Base-by-base conservation (phyloP, 2,113 vertebrate species). In the Equus przewalskii region DNA sequence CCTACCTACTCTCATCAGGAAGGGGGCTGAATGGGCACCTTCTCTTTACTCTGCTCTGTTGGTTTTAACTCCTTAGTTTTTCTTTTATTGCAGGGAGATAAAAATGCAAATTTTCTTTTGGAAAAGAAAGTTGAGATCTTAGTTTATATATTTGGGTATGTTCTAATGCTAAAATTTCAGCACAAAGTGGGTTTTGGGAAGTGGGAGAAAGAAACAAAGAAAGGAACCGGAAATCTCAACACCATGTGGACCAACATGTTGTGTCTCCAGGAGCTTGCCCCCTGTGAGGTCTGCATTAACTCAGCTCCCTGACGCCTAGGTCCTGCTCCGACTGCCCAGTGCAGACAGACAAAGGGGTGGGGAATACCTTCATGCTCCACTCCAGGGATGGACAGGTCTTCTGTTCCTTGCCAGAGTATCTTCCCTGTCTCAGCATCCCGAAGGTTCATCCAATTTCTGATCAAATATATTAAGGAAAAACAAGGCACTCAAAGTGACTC, bases 391-490 rank as follows among this genome's bases (percentile, higher is more conserved):
- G 99, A 99, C 44, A 99, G 99, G 96, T 99, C 99, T 98, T 99
- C 99, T 30, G 99, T 99, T 96, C 99, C 99, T 98, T 99, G 99
- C 99, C 99, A 99, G 85, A 99, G 99, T 87, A 99, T 99, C 96
- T 99, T 99, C 64, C 99, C 99, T 3, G 99, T 99, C 97, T 99
- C 99, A n/a, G 99, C 99, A 99, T 99, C 99, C 58, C 99, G 99
- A 82, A 99, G 99, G 97, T 99, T 99, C 99, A 99, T 99, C 99
- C 99, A 99, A 94, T 99, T 99, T 99, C 99, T 99, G 98, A 89
- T 98, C 86, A 65, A 44, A 91, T 76, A 94, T 49, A 67, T 98
- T 99, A 99, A 99, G 99, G 98, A 98, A 98, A 98, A 97, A 67
- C 56, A 97, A 86, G 76, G 54, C 56, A 36, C 28, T 13, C 49